Percentiles rank a stretch among this genome's conserved stretches.
These are phyloP conservation scores for Zaprionus gabonicus DNA, from an alignment of 1,140 invertebrate genomes.

Conservation along the genomic window DNA sequence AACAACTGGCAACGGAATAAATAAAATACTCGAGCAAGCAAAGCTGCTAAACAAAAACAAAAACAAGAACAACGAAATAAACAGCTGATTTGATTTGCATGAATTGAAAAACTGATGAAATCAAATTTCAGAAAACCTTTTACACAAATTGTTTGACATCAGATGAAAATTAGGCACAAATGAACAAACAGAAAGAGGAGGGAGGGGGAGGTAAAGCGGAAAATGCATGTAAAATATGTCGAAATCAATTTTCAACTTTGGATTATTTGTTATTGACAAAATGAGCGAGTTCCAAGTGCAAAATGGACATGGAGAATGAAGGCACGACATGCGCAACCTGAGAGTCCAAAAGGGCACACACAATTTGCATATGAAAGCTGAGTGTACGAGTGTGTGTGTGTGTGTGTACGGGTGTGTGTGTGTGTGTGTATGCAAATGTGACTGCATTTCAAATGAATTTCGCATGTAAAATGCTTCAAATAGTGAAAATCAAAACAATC, in stretches of 20 bases:
- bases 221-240: constrained; percentile 56
- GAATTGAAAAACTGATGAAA: not conserved
- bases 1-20: constrained; percentile 30
- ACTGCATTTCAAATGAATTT: constrained; percentile 75
- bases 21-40: constrained; percentile 21
- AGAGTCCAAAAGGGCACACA: constrained; percentile 18
- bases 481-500: constrained; percentile 80
- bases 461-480: constrained; percentile 71
- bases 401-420: not conserved
- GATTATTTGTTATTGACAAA: constrained; percentile 27
- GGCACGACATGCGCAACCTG: constrained; percentile 6
- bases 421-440: constrained; percentile 61
- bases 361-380: constrained; percentile 50
- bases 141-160: constrained; percentile 27
- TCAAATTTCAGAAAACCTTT: not conserved
- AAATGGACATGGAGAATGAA: constrained; percentile 5
- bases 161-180: constrained; percentile 55
- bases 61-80: not conserved
- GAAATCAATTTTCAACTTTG: constrained; percentile 67
- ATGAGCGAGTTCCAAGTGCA: constrained; percentile 38
- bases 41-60: not conserved
- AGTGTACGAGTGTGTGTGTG: constrained; percentile 11
- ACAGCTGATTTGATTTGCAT: constrained; percentile 37
- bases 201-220: not conserved
- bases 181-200: not conserved